Conservation (phyloP, 92 coral and sea anemone genomes). For the Blastomussa wellsi region DNA sequence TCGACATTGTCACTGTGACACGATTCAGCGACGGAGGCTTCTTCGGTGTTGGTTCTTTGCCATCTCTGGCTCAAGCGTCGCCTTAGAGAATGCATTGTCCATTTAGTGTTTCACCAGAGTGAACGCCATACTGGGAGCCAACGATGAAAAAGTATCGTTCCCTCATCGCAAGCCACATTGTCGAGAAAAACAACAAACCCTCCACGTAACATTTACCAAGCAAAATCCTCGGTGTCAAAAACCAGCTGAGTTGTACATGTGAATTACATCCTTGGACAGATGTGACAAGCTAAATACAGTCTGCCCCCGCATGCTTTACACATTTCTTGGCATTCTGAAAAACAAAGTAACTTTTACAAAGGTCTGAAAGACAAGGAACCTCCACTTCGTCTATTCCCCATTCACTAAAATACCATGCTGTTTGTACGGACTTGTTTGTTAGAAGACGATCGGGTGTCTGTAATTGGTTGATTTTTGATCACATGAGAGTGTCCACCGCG, state of each 20-base stretch:
- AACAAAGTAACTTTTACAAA: conserved; percentile 7
- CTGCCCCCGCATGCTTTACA: not conserved
- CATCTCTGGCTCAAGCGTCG: conserved; percentile 58
- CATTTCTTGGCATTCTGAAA: not conserved
- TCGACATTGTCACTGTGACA: conserved; percentile 20
- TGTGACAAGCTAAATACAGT: not conserved
- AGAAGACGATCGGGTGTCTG: conserved; percentile 17
- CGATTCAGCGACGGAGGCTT: conserved; percentile 40
- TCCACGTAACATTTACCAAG: conserved; percentile 33
- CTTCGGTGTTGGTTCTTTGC: conserved; percentile 34
- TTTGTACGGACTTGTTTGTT: conserved; percentile 42
- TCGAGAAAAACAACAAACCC: conserved; percentile 25
- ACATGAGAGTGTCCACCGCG: conserved; percentile 26
- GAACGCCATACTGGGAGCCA: conserved; percentile 42
- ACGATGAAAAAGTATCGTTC: conserved; percentile 23
- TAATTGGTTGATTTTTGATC: conserved; percentile 39
- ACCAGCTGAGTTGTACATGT: conserved; percentile 19
- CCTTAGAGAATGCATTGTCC: conserved; percentile 57
- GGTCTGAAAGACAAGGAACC: conserved; percentile 3
- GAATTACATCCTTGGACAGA: conserved; percentile 27
- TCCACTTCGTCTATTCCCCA: conserved; percentile 13
- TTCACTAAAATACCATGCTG: conserved; percentile 48
- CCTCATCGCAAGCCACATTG: conserved; percentile 27
- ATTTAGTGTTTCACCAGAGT: conserved; percentile 17
- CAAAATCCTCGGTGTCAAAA: not conserved